Conservation (phyloP, 2,888 invertebrate genomes). For the Stegana nigrithorax region DNA sequence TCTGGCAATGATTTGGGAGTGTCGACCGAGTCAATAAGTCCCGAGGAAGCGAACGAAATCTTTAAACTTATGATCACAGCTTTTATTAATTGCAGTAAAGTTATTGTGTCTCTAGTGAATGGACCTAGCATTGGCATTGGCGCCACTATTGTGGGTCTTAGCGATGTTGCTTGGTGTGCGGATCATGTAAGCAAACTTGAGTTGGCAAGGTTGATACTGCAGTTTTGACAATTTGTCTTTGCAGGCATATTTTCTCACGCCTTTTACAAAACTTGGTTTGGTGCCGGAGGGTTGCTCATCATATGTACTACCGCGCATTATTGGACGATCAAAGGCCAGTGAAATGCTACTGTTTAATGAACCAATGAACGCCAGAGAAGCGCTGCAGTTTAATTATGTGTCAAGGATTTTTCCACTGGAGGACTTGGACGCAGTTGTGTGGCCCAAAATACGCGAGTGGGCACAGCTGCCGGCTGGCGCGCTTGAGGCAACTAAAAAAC, state of each 20-base stretch:
- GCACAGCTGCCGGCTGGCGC: constrained; percentile 72
- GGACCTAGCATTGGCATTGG: constrained; percentile 93
- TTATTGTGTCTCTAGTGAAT: constrained; percentile 88
- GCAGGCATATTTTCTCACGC: constrained; percentile 88
- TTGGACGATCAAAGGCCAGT: constrained; percentile 82
- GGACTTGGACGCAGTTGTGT: constrained; percentile 73
- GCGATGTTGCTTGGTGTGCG: constrained; percentile 90
- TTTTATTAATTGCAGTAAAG: constrained; percentile 88
- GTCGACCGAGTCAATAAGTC: neutral
- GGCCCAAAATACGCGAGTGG: constrained; percentile 72
- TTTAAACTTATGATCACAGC: constrained; percentile 77
- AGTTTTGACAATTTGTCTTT: neutral
- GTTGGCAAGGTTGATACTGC: neutral
- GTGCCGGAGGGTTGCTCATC: constrained; percentile 92
- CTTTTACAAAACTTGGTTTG: constrained; percentile 87
- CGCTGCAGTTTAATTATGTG: constrained; percentile 81
- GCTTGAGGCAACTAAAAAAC: constrained; percentile 77
- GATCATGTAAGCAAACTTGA: constrained; percentile 73
- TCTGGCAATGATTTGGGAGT: constrained; percentile 58
- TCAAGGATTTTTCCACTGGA: constrained; percentile 79
- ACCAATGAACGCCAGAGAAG: constrained; percentile 84
- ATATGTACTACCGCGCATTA: constrained; percentile 83
- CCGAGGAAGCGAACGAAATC: constrained; percentile 47
- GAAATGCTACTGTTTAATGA: constrained; percentile 78
- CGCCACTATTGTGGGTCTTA: constrained; percentile 82